Evolutionary conservation across 2,888 invertebrate genomes (phyloP), one percentile per base, ranked within the genome.

Genomic region (Lithodes maja): DNA sequence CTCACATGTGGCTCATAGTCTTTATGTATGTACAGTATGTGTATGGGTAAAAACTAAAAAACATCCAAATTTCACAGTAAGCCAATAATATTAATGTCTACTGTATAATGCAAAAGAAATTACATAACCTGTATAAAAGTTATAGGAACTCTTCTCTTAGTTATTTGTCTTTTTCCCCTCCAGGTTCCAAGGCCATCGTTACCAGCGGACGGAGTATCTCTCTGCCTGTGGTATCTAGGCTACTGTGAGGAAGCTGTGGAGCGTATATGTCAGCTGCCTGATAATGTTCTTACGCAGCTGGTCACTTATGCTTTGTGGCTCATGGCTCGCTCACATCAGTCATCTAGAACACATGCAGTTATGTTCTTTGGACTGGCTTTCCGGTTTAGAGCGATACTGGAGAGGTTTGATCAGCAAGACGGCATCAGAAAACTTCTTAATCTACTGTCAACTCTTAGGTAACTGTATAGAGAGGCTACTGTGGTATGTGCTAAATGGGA

Each of bases 161-260:
- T 33, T 33, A 33, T 33, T 33, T 33, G 33, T 33, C 33, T 33
- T 33, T 33, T 33, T 33, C 17, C 1, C 55, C 55, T 52, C 15
- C 97, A 97, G 93, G 97, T 99, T 1, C 98, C 98, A 0, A 95
- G 98, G 55, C 99, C 98, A 0, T 98, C 98, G 61, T 96, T 99
- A 83, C 98, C 99, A 0, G 98, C 99, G 0, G 99, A 99, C 0
- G 99, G 98, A 15, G 99, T 99, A 1, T 98, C 99, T 0, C 97
- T 99, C 91, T 98, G 99, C 92, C 95, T 99, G 68, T 99, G 99
- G 94, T 99, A 99, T 94, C 95, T 99, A 87, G 98, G 98, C 0
- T 99, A 99, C 94, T 98, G 98, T 93, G 98, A 98, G 93, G 99
- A 99, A 94, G 98, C 99, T 0, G 98, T 99, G 98, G 99, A 99